phyloP scores from a whole-genome alignment of 1,140 invertebrate species.

The Ephestia elutella region DNA sequence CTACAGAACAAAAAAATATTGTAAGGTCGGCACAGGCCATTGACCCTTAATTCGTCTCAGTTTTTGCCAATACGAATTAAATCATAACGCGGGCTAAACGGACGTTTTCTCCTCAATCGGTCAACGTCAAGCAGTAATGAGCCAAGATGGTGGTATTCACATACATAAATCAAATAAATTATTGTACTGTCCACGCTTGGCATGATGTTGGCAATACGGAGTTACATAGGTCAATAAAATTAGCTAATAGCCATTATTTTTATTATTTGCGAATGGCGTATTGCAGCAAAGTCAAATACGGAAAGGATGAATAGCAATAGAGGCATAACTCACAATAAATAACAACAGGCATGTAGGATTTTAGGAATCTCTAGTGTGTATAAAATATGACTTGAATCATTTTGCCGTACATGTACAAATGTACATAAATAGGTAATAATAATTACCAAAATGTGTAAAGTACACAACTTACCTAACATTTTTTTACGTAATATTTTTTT shows the following conservation, averaged over 20 bases:
- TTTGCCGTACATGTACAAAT: no score
- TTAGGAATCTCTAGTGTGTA: no score
- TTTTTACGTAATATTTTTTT: no score
- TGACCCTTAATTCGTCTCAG: not conserved
- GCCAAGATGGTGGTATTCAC: conserved; percentile 3
- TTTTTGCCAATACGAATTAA: conserved; percentile 2
- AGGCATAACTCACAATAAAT: no score
- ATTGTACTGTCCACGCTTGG: conserved; percentile 4
- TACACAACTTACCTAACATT: no score
- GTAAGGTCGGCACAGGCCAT: not conserved
- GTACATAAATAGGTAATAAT: no score
- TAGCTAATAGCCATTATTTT: not conserved
- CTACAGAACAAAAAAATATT: not conserved
- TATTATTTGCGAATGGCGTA: no score
- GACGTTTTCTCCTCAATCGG: not conserved
- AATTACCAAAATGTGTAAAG: no score
- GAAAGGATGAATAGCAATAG: no score
- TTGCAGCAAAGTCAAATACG: no score
- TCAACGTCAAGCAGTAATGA: conserved; percentile 1
- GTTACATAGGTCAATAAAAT: not conserved
- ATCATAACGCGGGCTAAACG: not conserved
- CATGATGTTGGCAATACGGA: not conserved
- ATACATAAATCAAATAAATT: conserved; percentile 5
- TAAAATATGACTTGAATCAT: no score
- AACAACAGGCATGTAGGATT: no score